Percentiles rank a stretch among this genome's conserved stretches.
These are phyloP conservation scores for Neodontobutis hainanensis DNA, from an alignment of 2,113 vertebrate species.

Conservation along the genomic window DNA sequence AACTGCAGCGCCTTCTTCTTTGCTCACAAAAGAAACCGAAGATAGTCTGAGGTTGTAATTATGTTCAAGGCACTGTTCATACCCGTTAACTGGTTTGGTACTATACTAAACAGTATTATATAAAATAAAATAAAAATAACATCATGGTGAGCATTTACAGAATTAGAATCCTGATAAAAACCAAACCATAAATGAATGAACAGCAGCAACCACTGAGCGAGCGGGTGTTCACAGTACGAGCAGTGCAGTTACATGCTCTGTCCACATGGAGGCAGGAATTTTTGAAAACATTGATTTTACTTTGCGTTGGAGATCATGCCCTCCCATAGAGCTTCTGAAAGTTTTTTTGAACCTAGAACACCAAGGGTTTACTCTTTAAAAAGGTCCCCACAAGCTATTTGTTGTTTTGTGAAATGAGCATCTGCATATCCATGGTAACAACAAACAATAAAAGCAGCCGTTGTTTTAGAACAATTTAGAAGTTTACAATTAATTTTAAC, in stretches of 20 bases:
- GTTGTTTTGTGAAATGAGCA: too few species aligned
- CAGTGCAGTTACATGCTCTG: neutral
- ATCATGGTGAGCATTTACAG: slow-evolving; percentile 10
- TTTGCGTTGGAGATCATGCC: too few species aligned
- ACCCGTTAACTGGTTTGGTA: slow-evolving; percentile 44
- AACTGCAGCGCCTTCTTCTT: neutral
- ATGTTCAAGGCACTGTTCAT: slow-evolving; percentile 57
- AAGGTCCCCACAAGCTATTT: too few species aligned
- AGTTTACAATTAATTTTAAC: too few species aligned
- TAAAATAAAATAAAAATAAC: slow-evolving; percentile 24
- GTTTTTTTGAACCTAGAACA: too few species aligned
- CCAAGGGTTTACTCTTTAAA: too few species aligned
- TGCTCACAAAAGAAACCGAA: slow-evolving; percentile 19
- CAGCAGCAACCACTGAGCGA: neutral
- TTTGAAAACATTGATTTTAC: neutral
- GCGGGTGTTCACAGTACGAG: slow-evolving; percentile 3
- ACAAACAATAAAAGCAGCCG: too few species aligned
- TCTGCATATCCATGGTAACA: too few species aligned
- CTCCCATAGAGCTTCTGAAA: too few species aligned
- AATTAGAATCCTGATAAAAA: slow-evolving; percentile 49
- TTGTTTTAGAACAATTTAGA: too few species aligned
- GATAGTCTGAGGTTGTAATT: neutral
- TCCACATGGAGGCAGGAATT: neutral
- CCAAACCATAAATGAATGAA: slow-evolving; percentile 6
- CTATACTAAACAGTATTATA: slow-evolving; percentile 47